A percentile compares a stretch with the other conserved stretches of the same genome.
Evolutionary conservation across 2,797 vertebrate species (phyloP).

Genomic region (Gallinago nigripennis): DNA sequence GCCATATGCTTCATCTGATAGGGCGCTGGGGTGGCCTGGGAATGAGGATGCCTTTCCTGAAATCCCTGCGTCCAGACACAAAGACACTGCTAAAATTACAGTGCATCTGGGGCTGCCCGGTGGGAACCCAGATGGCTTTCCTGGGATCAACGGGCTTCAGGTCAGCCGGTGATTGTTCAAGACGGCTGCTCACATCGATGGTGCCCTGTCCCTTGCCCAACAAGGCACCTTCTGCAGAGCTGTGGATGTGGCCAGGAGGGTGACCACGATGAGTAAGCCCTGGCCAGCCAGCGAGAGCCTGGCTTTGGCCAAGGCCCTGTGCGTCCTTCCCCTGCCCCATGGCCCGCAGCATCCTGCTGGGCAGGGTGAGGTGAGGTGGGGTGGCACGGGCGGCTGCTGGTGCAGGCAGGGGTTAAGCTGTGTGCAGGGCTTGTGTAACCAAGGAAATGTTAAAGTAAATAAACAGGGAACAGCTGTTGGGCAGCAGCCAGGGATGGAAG

Average conservation of each 20-base stretch:
- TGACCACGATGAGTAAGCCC: background rate
- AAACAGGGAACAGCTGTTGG: constrained; percentile 58
- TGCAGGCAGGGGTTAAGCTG: constrained; percentile 43
- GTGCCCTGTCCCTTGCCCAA: background rate
- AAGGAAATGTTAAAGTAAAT: constrained; percentile 57
- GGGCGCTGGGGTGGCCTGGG: background rate
- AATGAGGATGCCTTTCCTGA: background rate
- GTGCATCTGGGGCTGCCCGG: background rate
- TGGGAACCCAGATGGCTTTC: background rate
- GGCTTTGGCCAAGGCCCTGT: background rate
- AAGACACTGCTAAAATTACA: background rate
- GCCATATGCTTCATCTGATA: rapidly evolving
- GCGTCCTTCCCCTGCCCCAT: background rate
- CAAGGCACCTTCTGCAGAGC: background rate
- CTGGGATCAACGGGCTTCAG: background rate
- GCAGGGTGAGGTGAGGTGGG: background rate
- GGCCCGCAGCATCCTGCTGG: rapidly evolving
- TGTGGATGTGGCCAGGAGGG: rapidly evolving
- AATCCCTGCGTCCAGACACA: background rate
- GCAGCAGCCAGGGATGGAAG: constrained; percentile 46
- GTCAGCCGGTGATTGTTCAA: background rate
- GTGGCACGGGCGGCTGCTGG: rapidly evolving
- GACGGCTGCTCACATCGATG: rapidly evolving
- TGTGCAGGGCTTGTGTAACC: constrained; percentile 38
- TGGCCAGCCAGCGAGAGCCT: background rate